These are phyloP conservation scores for Listrodromus nycthemerus DNA, from an alignment of 2,888 invertebrate species.

Conservation along the genomic window DNA sequence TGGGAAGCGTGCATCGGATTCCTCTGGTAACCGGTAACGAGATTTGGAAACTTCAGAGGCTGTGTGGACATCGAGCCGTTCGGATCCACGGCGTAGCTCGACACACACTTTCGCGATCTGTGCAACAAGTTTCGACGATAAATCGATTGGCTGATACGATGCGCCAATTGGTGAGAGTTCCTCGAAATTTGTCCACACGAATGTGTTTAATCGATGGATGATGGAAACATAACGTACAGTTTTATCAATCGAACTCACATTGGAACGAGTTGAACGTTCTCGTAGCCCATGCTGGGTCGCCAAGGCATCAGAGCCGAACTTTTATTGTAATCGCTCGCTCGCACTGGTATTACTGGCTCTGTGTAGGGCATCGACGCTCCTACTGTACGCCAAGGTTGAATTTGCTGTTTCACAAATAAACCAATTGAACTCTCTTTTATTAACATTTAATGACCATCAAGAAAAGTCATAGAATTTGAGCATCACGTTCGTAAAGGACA, in stretches of 20 bases:
- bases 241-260: conserved; percentile 85
- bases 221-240: background rate
- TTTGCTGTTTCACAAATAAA: conserved; percentile 86
- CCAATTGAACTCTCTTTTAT: background rate
- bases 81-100: conserved; percentile 91
- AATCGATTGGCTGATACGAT: background rate
- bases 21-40: conserved; percentile 92
- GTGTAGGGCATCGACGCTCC: conserved; percentile 87
- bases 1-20: conserved; percentile 93
- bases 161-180: background rate
- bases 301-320: conserved; percentile 91
- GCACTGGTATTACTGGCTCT: conserved; percentile 88
- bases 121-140: conserved; percentile 39
- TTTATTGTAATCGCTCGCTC: conserved; percentile 90
- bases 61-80: conserved; percentile 91
- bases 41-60: conserved; percentile 92
- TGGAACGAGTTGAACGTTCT: conserved; percentile 91
- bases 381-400: conserved; percentile 91
- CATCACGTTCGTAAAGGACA: background rate
- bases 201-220: conserved; percentile 38
- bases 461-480: background rate
- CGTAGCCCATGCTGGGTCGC: conserved; percentile 92
- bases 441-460: background rate
- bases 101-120: conserved; percentile 90
- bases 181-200: background rate